Evolutionary conservation across 1,140 invertebrate genomes (phyloP).

Genomic region (Drosophila lacertosa): DNA sequence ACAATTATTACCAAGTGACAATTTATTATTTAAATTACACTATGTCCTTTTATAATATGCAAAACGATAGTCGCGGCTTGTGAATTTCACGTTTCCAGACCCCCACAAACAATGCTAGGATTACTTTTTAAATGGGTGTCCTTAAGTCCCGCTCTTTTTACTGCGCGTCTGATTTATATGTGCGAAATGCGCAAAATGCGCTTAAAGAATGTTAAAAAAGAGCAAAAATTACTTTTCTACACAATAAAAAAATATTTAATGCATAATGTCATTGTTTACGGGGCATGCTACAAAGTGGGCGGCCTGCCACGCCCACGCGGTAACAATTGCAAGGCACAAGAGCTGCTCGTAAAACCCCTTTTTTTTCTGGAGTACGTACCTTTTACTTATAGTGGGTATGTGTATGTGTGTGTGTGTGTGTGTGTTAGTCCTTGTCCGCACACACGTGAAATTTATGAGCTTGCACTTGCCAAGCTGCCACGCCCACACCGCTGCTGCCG

Average conservation of each 20-base stretch:
- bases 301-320: not conserved
- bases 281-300: not conserved
- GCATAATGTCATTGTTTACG: slow-evolving; percentile 56
- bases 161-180: slow-evolving; percentile 62
- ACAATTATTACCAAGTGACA: not conserved
- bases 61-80: not conserved
- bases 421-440: slow-evolving; percentile 5
- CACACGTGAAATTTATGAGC: slow-evolving; percentile 69
- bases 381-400: slow-evolving; percentile 15
- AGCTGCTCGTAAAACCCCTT: slow-evolving; percentile 54
- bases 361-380: slow-evolving; percentile 10
- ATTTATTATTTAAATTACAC: slow-evolving; percentile 7
- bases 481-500: slow-evolving; percentile 38
- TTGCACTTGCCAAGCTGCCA: slow-evolving; percentile 46
- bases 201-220: slow-evolving; percentile 52
- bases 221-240: slow-evolving; percentile 39
- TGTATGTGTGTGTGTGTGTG: slow-evolving; percentile 24
- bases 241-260: slow-evolving; percentile 82
- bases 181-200: slow-evolving; percentile 49
- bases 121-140: not conserved
- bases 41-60: not conserved
- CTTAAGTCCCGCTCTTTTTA: not conserved
- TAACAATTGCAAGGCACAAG: slow-evolving; percentile 18
- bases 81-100: too few relatives aligned
- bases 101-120: not conserved